Base-by-base conservation (phyloP, 2,113 vertebrate genomes). In the Pollimyrus isidori region DNA sequence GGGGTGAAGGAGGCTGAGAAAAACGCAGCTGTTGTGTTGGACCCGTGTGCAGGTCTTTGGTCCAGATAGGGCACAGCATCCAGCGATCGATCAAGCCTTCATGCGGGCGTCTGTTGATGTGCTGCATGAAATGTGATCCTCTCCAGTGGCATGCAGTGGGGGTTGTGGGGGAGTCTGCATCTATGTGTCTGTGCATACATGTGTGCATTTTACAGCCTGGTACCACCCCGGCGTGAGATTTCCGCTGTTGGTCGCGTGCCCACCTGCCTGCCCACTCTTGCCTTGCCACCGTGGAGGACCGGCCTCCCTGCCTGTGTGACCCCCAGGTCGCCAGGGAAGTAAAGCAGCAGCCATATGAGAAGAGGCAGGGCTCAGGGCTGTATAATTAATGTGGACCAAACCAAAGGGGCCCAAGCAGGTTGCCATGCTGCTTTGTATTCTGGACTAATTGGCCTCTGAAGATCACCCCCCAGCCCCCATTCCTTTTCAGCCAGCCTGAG, bases 401-500 rank as follows among this genome's bases (percentile, higher is more conserved):
- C 90, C 80, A 92, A 92, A 93, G 91, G 92, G 93, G 93, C 92
- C 92, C 89, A 93, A 94, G 94, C 94, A 95, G 95, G 95, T 95
- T 95, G 95, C 92, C 45, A 90, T 48, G 35, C 94, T 96, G 93
- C 92, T 95, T 95, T 95, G 94, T 95, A 94, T 96, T 95, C 94
- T 94, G 93, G 91, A 94, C 94, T 96, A 96, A 96, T 95, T 96
- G 95, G 95, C 95, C 95, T 95, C 95, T 93, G 93, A 95, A 95
- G 95, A 95, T 94, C 83, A 26, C 92, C 92, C 91, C 90, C 35
- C 69, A 52, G 50, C 62, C 90, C 89, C 39, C 92, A 15, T 91
- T 91, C 92, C 91, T 92, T 91, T 35, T 35, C 92, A 46, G n/a
- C 49, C 42, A 90, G 92, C 92, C 92, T 91, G 91, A 90, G 91